These are phyloP conservation scores for Cantharis rustica DNA, from an alignment of 2,888 invertebrate genomes.

Conservation along the genomic window DNA sequence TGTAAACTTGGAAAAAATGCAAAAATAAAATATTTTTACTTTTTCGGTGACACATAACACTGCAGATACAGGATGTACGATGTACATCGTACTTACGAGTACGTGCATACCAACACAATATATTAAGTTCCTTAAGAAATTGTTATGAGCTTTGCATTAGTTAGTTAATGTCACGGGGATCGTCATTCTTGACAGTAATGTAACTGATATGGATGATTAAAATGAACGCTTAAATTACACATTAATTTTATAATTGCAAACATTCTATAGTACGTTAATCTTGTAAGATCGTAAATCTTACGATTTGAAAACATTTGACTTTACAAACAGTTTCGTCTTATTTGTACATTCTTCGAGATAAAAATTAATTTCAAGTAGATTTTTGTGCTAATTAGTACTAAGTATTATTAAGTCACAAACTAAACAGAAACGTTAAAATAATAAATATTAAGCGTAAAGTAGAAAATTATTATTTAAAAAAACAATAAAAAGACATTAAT, in stretches of 20 bases:
- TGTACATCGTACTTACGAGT: not conserved
- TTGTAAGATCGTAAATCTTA: not conserved
- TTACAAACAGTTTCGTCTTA: not conserved
- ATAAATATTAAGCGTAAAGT: no score
- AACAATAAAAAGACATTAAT: no score
- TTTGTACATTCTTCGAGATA: not conserved
- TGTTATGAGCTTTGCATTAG: not conserved
- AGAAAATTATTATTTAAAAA: no score
- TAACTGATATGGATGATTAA: not conserved
- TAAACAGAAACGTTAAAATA: no score
- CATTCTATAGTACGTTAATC: not conserved
- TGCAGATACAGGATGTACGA: not conserved
- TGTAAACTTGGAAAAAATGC: not conserved
- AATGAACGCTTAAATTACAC: not conserved
- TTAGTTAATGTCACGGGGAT: not conserved
- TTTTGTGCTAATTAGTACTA: no score
- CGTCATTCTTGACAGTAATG: not conserved
- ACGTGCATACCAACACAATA: not conserved
- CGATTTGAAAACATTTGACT: not conserved
- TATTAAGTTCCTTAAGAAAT: not conserved
- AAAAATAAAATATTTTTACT: not conserved
- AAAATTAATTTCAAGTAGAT: no score
- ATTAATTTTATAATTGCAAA: not conserved
- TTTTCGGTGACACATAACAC: not conserved
- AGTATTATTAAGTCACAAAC: no score